Percentiles rank a stretch among this genome's conserved stretches.
phyloP scores from a whole-genome alignment of 2,797 vertebrate species.

The Nothura maculosa region DNA sequence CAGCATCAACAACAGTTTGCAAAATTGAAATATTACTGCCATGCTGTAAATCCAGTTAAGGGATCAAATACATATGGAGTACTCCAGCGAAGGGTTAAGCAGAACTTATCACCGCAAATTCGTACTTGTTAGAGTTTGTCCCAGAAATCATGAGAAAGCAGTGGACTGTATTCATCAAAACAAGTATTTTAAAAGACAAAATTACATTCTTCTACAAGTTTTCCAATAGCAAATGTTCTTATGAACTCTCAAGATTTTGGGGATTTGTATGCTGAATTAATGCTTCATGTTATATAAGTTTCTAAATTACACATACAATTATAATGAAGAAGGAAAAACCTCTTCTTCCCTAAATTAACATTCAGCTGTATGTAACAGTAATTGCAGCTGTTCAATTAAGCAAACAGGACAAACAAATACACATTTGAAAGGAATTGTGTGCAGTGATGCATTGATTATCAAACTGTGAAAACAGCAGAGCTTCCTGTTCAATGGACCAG shows the following conservation, averaged over 20 bases:
- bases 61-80: neutral
- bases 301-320: constrained; percentile 79
- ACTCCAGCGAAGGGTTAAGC: fast-evolving
- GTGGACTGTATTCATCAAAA: neutral
- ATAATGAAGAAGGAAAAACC: constrained; percentile 71
- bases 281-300: constrained; percentile 68
- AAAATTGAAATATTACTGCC: neutral
- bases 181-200: neutral
- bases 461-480: constrained; percentile 85
- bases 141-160: neutral
- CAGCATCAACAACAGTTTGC: neutral
- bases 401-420: constrained; percentile 82
- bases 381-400: constrained; percentile 87
- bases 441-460: constrained; percentile 84
- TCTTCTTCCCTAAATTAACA: constrained; percentile 79
- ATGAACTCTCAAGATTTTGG: neutral
- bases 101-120: neutral
- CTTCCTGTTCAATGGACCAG: constrained; percentile 81
- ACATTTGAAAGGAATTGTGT: constrained; percentile 81
- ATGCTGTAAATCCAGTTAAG: neutral
- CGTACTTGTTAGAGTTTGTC: neutral
- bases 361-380: constrained; percentile 83
- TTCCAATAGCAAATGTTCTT: neutral
- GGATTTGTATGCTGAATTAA: constrained; percentile 59
- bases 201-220: neutral